phyloP scores from a whole-genome alignment of 2,113 vertebrate species.

The Phainopepla nitens region DNA sequence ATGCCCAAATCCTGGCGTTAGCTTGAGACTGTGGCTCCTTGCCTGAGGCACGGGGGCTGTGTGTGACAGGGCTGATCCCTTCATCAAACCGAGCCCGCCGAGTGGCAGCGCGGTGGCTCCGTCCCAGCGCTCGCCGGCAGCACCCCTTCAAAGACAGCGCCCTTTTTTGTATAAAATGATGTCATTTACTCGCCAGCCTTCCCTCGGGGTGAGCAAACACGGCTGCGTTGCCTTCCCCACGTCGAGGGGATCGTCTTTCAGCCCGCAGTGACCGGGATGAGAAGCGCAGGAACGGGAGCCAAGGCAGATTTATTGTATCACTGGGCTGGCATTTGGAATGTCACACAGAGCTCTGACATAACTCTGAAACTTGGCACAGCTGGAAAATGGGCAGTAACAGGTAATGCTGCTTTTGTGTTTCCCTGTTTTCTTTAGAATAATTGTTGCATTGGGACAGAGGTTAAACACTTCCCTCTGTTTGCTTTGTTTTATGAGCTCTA shows the following conservation, averaged over 20 bases:
- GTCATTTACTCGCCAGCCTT: neutral
- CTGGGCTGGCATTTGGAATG: constrained; percentile 20
- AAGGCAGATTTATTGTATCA: neutral
- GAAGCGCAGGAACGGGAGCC: constrained; percentile 16
- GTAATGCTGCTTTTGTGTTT: constrained; percentile 64
- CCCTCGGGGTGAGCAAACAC: neutral
- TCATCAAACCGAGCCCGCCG: neutral
- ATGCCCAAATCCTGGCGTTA: neutral
- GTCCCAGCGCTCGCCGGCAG: neutral
- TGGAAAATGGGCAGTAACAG: constrained; percentile 35
- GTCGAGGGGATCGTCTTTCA: constrained; percentile 39
- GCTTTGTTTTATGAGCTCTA: neutral
- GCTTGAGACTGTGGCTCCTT: neutral
- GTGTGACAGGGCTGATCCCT: neutral
- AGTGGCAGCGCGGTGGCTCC: neutral
- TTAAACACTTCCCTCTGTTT: constrained; percentile 39
- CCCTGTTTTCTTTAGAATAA: constrained; percentile 52
- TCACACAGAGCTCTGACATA: constrained; percentile 32
- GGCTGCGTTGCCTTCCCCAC: constrained; percentile 21
- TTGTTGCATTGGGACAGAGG: constrained; percentile 9
- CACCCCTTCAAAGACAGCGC: neutral
- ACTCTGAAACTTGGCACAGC: constrained; percentile 58
- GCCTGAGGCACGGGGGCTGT: neutral
- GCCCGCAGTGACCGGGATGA: neutral
- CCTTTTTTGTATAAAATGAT: neutral